A percentile compares a stretch with the other conserved stretches of the same genome.
Evolutionary conservation across 2,113 vertebrate species (phyloP).

Genomic region (Hypocryptadius cinnamomeus): DNA sequence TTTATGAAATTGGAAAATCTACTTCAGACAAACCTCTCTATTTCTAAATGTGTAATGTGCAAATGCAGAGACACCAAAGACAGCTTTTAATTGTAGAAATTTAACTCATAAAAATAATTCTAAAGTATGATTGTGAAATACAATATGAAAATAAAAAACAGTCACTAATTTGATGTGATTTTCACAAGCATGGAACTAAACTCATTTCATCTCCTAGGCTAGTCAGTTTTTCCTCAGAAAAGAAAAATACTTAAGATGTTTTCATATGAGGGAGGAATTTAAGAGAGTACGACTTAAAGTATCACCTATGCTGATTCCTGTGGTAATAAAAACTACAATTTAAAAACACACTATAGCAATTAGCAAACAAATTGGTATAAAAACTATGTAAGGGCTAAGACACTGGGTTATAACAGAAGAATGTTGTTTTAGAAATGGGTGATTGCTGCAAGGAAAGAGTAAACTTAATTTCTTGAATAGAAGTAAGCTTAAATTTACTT

Average conservation of each 20-base stretch:
- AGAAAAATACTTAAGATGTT: neutral
- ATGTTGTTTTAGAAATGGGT: neutral
- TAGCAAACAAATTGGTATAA: neutral
- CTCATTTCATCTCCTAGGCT: neutral
- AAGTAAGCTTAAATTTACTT: neutral
- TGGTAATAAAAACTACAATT: neutral
- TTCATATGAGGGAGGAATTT: neutral
- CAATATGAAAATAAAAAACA: neutral
- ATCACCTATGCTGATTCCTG: neutral
- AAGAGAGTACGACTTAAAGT: neutral
- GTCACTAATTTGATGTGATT: neutral
- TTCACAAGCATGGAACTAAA: neutral
- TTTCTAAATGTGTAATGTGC: neutral
- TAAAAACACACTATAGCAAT: neutral
- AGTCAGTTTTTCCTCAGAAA: neutral
- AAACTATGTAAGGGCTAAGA: neutral
- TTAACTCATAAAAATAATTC: neutral
- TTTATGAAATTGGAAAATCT: neutral
- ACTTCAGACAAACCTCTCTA: slow-evolving; percentile 24
- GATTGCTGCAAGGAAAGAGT: neutral
- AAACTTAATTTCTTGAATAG: neutral
- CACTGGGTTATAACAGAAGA: neutral
- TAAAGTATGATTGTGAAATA: neutral
- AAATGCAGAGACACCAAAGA: neutral
- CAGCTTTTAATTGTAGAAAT: neutral